These are phyloP conservation scores for Carollia perspicillata DNA, from an alignment of 2,113 vertebrate genomes.

Conservation along the genomic window DNA sequence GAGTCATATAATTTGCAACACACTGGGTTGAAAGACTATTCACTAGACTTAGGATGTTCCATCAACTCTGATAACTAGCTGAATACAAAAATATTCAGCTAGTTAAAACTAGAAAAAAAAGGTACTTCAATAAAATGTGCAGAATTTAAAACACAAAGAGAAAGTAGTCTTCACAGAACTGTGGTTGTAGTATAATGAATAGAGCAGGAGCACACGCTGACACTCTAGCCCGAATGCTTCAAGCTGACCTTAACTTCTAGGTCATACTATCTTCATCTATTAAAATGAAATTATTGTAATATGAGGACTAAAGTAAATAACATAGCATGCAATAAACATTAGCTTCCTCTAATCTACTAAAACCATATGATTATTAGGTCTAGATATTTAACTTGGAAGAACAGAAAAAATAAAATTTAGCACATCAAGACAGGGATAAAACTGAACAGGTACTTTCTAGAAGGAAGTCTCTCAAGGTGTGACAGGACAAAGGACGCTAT, in stretches of 20 bases:
- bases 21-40: neutral
- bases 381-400: slow-evolving; percentile 33
- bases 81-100: slow-evolving; percentile 24
- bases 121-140: neutral
- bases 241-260: slow-evolving; percentile 2
- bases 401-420: neutral
- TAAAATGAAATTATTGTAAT: slow-evolving; percentile 20
- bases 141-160: slow-evolving; percentile 50
- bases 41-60: neutral
- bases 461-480: slow-evolving; percentile 2
- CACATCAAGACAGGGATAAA: slow-evolving; percentile 16
- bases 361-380: neutral
- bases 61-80: neutral
- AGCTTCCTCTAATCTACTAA: slow-evolving; percentile 33
- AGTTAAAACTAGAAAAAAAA: slow-evolving; percentile 21
- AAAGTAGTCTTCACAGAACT: neutral
- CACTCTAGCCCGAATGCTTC: neutral
- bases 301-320: slow-evolving; percentile 36
- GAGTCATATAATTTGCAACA: slow-evolving; percentile 33
- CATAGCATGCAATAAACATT: slow-evolving; percentile 9
- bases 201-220: neutral
- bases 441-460: slow-evolving; percentile 8
- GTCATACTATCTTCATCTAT: neutral
- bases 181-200: neutral
- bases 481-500: neutral